These are phyloP conservation scores for Geophilus truncorum DNA, from an alignment of 2,888 invertebrate genomes.

Conservation along the genomic window DNA sequence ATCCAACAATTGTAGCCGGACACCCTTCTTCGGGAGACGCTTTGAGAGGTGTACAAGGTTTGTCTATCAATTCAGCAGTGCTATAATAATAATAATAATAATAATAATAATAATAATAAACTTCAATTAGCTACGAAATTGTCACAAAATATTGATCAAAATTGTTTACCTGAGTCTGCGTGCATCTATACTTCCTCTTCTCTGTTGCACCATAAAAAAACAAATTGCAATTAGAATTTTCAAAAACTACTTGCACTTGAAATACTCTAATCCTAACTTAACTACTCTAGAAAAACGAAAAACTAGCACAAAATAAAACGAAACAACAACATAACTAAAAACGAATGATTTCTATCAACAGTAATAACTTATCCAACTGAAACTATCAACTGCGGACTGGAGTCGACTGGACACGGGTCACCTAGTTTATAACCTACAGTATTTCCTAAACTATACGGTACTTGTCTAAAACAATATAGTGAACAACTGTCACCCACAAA, in stretches of 20 bases:
- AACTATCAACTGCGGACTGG: not conserved
- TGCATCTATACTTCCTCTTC: constrained; percentile 18
- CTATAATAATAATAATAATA: too few relatives aligned
- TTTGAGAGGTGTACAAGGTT: constrained; percentile 81
- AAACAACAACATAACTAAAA: constrained; percentile 1
- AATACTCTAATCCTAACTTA: not conserved
- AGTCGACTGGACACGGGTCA: not conserved
- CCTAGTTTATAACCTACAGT: not conserved
- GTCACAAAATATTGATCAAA: too few relatives aligned
- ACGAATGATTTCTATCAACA: not conserved
- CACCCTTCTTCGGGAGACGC: constrained; percentile 72
- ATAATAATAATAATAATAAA: too few relatives aligned
- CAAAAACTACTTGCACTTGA: not conserved
- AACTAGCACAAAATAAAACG: not conserved
- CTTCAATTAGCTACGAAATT: too few relatives aligned
- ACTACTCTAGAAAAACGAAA: not conserved
- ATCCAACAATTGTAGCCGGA: constrained; percentile 78
- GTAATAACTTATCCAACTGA: too few relatives aligned
- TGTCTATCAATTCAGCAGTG: constrained; percentile 83
- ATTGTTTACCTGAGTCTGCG: constrained; percentile 42
- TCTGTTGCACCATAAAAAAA: not conserved
- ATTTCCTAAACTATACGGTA: not conserved
- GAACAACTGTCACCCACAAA: not conserved
- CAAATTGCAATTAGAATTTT: not conserved
- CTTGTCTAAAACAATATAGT: not conserved